Evolutionary conservation across 2,888 invertebrate genomes (phyloP).

Genomic region (Alloplasta piceator): DNA sequence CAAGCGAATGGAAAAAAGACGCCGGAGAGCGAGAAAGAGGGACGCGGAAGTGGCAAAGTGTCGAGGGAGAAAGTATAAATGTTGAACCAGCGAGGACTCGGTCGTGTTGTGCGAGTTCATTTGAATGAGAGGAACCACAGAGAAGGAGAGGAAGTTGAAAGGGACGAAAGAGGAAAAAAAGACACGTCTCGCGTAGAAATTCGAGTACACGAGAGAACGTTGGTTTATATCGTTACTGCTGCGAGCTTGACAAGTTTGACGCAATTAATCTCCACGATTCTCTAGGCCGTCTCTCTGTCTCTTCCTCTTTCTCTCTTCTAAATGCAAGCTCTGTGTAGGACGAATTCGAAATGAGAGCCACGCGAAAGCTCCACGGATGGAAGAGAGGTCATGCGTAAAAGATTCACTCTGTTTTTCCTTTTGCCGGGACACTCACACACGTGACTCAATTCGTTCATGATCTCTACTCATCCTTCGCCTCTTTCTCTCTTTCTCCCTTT

Average conservation of each 20-base stretch:
- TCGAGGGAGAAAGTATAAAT: slow-evolving; percentile 47
- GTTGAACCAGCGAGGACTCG: slow-evolving; percentile 48
- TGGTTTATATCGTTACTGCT: slow-evolving; percentile 32
- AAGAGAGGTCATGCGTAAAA: slow-evolving; percentile 59
- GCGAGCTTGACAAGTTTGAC: slow-evolving; percentile 59
- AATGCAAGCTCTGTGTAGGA: not conserved
- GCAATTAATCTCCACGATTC: slow-evolving; percentile 69
- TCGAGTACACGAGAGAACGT: slow-evolving; percentile 6
- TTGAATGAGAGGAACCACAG: slow-evolving; percentile 34
- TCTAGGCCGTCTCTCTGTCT: slow-evolving; percentile 8
- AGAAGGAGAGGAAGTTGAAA: slow-evolving; percentile 34
- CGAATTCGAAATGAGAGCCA: slow-evolving; percentile 45
- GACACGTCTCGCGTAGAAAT: slow-evolving; percentile 27
- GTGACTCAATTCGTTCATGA: slow-evolving; percentile 64
- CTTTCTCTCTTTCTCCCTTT: slow-evolving; percentile 28
- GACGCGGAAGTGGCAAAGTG: slow-evolving; percentile 37
- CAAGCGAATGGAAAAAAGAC: slow-evolving; percentile 21
- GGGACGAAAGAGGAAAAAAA: slow-evolving; percentile 31
- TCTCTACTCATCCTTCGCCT: slow-evolving; percentile 46
- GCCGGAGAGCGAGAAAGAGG: slow-evolving; percentile 4
- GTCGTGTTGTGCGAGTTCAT: slow-evolving; percentile 38
- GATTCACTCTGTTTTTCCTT: slow-evolving; percentile 54
- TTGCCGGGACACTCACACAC: slow-evolving; percentile 37
- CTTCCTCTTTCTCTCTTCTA: too few relatives aligned
- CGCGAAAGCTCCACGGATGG: slow-evolving; percentile 1